Conservation (phyloP, 2,888 invertebrate species). For the Ophion obscuratus region DNA sequence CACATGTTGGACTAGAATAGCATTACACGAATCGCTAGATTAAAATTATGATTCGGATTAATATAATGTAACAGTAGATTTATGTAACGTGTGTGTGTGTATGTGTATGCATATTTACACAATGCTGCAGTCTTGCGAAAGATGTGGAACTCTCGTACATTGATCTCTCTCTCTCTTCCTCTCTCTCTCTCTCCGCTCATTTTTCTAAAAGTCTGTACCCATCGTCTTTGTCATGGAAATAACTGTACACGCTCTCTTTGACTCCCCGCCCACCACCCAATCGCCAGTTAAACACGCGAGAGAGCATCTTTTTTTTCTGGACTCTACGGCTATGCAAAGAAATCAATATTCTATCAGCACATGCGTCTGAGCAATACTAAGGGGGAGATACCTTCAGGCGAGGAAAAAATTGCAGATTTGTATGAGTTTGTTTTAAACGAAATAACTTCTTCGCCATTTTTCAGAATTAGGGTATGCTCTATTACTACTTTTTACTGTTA, state of each 20-base stretch:
- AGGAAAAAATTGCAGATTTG: too few relatives aligned
- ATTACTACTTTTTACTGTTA: too few relatives aligned
- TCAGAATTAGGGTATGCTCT: too few relatives aligned
- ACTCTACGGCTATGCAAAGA: background rate
- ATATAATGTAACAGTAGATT: slow-evolving; percentile 22
- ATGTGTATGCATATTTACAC: slow-evolving; percentile 56
- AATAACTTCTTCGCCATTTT: too few relatives aligned
- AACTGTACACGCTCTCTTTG: slow-evolving; percentile 5
- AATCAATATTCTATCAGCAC: slow-evolving; percentile 22
- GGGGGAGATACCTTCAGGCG: too few relatives aligned
- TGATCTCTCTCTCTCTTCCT: slow-evolving; percentile 49
- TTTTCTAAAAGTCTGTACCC: slow-evolving; percentile 48
- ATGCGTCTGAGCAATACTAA: background rate
- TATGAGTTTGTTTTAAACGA: too few relatives aligned
- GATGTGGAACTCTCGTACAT: slow-evolving; percentile 54
- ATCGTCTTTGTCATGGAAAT: slow-evolving; percentile 60
- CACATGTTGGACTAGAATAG: slow-evolving; percentile 74
- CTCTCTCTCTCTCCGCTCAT: slow-evolving; percentile 43
- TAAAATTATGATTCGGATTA: slow-evolving; percentile 55
- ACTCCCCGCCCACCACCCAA: background rate
- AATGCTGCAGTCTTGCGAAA: slow-evolving; percentile 57
- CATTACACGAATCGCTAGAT: slow-evolving; percentile 63
- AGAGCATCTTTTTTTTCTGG: background rate
- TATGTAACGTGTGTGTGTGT: slow-evolving; percentile 11
- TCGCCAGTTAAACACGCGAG: background rate